phyloP scores from a whole-genome alignment of 2,888 invertebrate genomes.

The Salticus scenicus region DNA sequence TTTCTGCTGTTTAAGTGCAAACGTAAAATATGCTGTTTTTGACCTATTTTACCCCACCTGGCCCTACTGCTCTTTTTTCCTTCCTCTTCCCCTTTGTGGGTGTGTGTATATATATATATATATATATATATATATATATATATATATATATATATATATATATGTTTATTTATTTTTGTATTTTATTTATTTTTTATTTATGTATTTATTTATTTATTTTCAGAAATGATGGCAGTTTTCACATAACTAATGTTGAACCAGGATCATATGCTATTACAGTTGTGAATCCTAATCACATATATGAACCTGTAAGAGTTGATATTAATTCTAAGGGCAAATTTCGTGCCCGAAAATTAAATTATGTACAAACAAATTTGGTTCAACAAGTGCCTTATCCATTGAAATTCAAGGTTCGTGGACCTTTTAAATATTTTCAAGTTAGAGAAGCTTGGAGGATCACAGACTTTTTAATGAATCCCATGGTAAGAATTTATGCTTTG shows the following conservation, averaged over 20 bases:
- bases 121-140: too few species aligned
- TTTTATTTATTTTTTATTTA: too few species aligned
- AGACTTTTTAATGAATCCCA: constrained; percentile 96
- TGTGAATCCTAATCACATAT: constrained; percentile 90
- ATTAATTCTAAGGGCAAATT: constrained; percentile 98
- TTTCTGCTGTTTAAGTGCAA: too few species aligned
- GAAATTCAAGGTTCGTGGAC: constrained; percentile 87
- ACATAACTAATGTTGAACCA: constrained; percentile 89
- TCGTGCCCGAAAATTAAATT: constrained; percentile 94
- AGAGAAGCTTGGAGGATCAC: constrained; percentile 97
- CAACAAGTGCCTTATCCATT: constrained; percentile 94
- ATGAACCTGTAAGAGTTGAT: constrained; percentile 96
- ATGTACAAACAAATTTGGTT: constrained; percentile 92
- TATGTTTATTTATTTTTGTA: too few species aligned
- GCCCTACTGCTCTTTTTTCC: too few species aligned
- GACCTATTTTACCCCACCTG: too few species aligned
- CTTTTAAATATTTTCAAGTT: constrained; percentile 90
- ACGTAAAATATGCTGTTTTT: too few species aligned
- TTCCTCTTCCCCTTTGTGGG: too few species aligned
- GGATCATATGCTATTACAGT: constrained; percentile 97
- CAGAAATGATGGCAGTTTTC: constrained; percentile 92
- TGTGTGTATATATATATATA: too few species aligned
- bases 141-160: too few species aligned
- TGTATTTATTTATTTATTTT: constrained; percentile 73
- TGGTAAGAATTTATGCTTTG: constrained; percentile 81